These are phyloP conservation scores for Sciurus carolinensis DNA, from an alignment of 2,797 vertebrate genomes.

Conservation along the genomic window DNA sequence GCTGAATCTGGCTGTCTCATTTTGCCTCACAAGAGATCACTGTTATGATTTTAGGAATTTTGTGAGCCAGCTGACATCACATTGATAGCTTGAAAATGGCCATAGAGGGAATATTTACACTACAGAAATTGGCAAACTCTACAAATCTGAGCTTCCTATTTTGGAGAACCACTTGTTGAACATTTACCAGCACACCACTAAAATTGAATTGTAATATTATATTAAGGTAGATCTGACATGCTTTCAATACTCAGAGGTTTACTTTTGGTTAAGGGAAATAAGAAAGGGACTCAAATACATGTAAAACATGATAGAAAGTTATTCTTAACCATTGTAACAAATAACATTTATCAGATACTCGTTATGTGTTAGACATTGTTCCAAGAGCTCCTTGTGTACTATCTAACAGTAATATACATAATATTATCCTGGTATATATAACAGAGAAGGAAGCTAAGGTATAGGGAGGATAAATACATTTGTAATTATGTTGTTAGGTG, in stretches of 20 bases:
- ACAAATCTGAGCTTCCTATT: not conserved
- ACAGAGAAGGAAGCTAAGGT: not conserved
- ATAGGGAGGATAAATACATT: not conserved
- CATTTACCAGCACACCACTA: not conserved
- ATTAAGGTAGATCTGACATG: not conserved
- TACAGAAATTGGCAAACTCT: not conserved
- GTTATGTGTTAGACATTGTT: not conserved
- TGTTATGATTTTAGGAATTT: slow-evolving; percentile 24
- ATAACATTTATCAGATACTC: not conserved
- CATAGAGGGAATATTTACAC: slow-evolving; percentile 2
- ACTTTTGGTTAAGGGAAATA: not conserved
- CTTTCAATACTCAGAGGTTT: not conserved
- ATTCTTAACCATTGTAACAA: not conserved
- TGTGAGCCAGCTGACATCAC: not conserved
- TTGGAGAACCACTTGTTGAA: not conserved
- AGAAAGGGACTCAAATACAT: not conserved
- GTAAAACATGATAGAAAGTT: not conserved
- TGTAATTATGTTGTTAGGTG: not conserved
- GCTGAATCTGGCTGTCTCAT: not conserved
- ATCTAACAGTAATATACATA: not conserved
- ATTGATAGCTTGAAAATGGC: not conserved
- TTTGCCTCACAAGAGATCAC: not conserved
- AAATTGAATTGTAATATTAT: not conserved
- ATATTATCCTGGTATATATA: not conserved
- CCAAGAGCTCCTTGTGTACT: not conserved